A percentile compares a stretch with the other conserved stretches of the same genome.
phyloP scores from a whole-genome alignment of 2,797 vertebrate species.

The Caiman crocodilus region DNA sequence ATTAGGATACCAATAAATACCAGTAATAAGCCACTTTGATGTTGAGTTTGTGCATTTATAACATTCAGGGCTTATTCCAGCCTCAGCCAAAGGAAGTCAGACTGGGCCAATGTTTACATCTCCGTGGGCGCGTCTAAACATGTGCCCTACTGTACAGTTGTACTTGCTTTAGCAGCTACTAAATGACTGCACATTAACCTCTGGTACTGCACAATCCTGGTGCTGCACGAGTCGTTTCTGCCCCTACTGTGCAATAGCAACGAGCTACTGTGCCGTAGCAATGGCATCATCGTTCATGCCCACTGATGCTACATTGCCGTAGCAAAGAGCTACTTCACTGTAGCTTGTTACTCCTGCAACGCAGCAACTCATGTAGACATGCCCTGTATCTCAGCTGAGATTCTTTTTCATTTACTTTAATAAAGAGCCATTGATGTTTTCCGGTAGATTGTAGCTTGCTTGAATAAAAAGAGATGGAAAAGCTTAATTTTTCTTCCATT shows the following conservation, averaged over 20 bases:
- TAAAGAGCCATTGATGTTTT: not conserved
- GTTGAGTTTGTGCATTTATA: not conserved
- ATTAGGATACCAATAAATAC: not conserved
- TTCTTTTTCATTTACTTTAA: not conserved
- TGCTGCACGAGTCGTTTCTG: too few species aligned
- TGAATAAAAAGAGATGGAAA: not conserved
- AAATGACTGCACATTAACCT: too few species aligned
- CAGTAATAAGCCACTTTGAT: not conserved
- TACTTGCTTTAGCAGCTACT: too few species aligned
- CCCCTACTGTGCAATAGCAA: too few species aligned
- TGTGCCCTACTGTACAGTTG: too few species aligned
- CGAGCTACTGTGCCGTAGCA: too few species aligned
- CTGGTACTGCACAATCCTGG: too few species aligned
- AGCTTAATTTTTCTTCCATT: rapidly evolving
- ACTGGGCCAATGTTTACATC: rapidly evolving
- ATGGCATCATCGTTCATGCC: too few species aligned
- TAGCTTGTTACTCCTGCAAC: too few species aligned
- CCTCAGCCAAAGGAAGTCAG: not conserved
- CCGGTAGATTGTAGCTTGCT: not conserved
- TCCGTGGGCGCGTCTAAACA: not conserved
- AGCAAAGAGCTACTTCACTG: too few species aligned
- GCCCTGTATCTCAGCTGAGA: not conserved
- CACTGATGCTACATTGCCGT: too few species aligned
- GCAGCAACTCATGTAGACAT: too few species aligned
- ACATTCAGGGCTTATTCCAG: not conserved